Evolutionary conservation across 2,888 invertebrate genomes (phyloP), one percentile per base, ranked within the genome.

Genomic region (Carpatolechia fugitivella): DNA sequence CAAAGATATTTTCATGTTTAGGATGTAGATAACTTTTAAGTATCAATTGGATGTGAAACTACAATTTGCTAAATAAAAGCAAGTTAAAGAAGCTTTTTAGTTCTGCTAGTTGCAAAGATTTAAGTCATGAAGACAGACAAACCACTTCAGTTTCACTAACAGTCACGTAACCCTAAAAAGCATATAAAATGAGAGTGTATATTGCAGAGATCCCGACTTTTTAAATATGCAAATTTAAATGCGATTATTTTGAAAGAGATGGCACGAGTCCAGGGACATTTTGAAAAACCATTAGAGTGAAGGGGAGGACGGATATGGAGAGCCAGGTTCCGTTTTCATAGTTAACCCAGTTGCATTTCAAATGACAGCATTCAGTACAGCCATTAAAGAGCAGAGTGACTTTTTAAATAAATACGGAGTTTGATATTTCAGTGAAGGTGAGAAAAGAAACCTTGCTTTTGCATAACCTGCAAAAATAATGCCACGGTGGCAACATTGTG

Each of bases 191-290:
- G 77, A 75, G 71, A 24, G 18, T 69, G 73, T 70, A 77, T 75
- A 78, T 77, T 74, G 74, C 76, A 72, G 68, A 63, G 64, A 66
- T 68, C 60, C 62, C 60, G 59, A 61, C 75, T 78, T 77, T 80
- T 81, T 72, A 74, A 76, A 78, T 71, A 81, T 80, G 80, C 75
- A 80, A 78, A 80, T 80, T 77, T 75, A 72, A 78, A 82, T 78
- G 65, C 71, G 76, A 79, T 80, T 76, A 76, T 69, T 63, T 58
- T 44, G 68, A 78, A 59, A 55, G 71, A 62, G 75, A 74, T 18
- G 56, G 68, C 44, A 33, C 5, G 10, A 49, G 35, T 20, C 30
- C 38, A 14, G 24, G 6, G 24, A 11, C 16, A 24, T 44, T 59
- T 57, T 51, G 14, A 58, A 54, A 52, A 54, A 36, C 33, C 16